Conservation (phyloP, 2,888 invertebrate genomes). For the Drosophila testacea region DNA sequence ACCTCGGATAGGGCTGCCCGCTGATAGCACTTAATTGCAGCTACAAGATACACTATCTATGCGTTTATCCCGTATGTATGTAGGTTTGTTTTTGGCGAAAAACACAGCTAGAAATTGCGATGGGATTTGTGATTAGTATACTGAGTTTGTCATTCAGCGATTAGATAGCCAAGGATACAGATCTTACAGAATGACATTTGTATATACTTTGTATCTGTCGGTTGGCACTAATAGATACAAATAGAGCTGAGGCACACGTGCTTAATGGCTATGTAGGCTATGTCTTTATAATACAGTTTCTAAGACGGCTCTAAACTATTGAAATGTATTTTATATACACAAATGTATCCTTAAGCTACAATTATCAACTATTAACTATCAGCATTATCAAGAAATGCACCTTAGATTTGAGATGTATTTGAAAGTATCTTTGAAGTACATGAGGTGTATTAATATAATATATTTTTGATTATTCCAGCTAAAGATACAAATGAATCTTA, state of each 20-base stretch:
- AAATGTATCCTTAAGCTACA: not conserved
- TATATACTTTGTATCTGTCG: not conserved
- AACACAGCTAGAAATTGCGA: conserved; percentile 44
- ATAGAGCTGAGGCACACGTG: not conserved
- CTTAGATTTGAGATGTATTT: no score
- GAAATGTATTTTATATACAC: not conserved
- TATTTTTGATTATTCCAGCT: not conserved
- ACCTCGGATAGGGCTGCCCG: conserved; percentile 28
- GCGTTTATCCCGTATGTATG: conserved; percentile 4
- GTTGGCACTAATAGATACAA: not conserved
- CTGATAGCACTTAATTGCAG: conserved; percentile 56
- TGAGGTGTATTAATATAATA: not conserved
- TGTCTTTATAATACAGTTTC: no score
- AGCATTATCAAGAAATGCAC: no score
- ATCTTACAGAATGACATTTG: conserved; percentile 4
- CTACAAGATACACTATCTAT: conserved; percentile 27
- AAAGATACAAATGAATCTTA: conserved; percentile 21
- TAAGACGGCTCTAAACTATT: no score
- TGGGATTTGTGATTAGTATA: conserved; percentile 39
- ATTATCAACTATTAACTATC: no score
- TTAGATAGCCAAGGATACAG: conserved; percentile 44
- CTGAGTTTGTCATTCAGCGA: conserved; percentile 23
- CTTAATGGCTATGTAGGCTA: no score
- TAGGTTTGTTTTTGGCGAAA: conserved; percentile 44
- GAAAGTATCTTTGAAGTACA: no score